Evolutionary conservation across 2,797 vertebrate genomes (phyloP).

Genomic region (Manis javanica): DNA sequence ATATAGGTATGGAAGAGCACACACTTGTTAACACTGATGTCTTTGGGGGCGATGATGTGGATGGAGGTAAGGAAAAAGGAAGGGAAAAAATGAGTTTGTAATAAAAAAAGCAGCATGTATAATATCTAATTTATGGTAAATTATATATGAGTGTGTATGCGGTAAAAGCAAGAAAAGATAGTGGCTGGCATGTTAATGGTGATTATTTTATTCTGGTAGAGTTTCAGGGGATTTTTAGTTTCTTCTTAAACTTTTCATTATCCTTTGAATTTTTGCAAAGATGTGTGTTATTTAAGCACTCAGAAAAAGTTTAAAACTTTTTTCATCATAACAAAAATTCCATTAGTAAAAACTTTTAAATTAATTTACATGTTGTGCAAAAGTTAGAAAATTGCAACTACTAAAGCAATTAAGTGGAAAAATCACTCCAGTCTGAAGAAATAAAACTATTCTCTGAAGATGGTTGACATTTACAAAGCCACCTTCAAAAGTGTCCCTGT

Average conservation of each 20-base stretch:
- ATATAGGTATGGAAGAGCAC: not conserved
- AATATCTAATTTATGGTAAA: slow-evolving; percentile 28
- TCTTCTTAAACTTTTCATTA: slow-evolving; percentile 26
- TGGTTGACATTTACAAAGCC: slow-evolving; percentile 60
- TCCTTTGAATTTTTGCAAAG: slow-evolving; percentile 43
- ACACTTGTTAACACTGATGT: not conserved
- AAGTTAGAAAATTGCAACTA: slow-evolving; percentile 46
- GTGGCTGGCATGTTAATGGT: not conserved
- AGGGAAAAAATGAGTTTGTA: not conserved
- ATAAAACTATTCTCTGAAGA: slow-evolving; percentile 72
- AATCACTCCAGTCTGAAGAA: slow-evolving; percentile 76
- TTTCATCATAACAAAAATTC: slow-evolving; percentile 46
- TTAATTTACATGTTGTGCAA: slow-evolving; percentile 58
- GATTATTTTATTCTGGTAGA: slow-evolving; percentile 37
- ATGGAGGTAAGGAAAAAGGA: not conserved
- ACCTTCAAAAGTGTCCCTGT: slow-evolving; percentile 22
- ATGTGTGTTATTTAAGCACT: slow-evolving; percentile 35
- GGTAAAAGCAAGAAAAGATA: not conserved
- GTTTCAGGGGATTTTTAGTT: slow-evolving; percentile 53
- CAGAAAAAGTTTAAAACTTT: slow-evolving; percentile 11
- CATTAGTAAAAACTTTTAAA: not conserved
- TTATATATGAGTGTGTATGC: not conserved
- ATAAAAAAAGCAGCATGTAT: not conserved
- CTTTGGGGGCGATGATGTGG: not conserved
- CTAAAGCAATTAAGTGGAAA: slow-evolving; percentile 60